phyloP scores from a whole-genome alignment of 1,140 invertebrate species.

The Drosophila kohkoa region DNA sequence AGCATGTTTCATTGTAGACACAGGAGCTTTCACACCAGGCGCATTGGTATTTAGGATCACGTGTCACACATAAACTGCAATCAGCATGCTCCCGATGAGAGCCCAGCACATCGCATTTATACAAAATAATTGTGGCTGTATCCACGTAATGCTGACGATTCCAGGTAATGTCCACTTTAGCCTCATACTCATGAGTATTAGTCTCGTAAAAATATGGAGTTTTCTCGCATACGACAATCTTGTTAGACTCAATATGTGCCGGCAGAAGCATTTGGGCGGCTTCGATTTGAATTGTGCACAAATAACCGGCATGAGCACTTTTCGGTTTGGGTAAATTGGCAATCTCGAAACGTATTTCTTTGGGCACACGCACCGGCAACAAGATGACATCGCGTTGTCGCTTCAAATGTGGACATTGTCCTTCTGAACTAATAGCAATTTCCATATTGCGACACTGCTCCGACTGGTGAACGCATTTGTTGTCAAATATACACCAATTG shows the following conservation, averaged over 20 bases:
- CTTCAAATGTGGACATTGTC: conserved; percentile 93
- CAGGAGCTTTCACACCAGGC: conserved; percentile 96
- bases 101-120: conserved; percentile 97
- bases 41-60: conserved; percentile 94
- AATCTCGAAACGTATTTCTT: conserved; percentile 94
- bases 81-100: conserved; percentile 96
- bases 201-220: conserved; percentile 96
- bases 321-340: conserved; percentile 95
- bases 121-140: conserved; percentile 94
- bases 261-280: conserved; percentile 94
- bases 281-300: conserved; percentile 96
- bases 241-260: conserved; percentile 92
- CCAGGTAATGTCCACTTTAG: conserved; percentile 95
- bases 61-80: conserved; percentile 96
- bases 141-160: conserved; percentile 97
- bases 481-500: conserved; percentile 98
- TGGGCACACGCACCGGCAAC: conserved; percentile 94
- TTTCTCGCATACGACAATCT: conserved; percentile 95
- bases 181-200: conserved; percentile 93
- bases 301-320: conserved; percentile 93
- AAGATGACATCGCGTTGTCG: conserved; percentile 89
- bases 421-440: conserved; percentile 92
- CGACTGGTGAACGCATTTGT: conserved; percentile 95
- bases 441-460: conserved; percentile 91
- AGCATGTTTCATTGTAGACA: conserved; percentile 93